Evolutionary conservation across 2,113 vertebrate species (phyloP).

Genomic region (Centropristis striata): DNA sequence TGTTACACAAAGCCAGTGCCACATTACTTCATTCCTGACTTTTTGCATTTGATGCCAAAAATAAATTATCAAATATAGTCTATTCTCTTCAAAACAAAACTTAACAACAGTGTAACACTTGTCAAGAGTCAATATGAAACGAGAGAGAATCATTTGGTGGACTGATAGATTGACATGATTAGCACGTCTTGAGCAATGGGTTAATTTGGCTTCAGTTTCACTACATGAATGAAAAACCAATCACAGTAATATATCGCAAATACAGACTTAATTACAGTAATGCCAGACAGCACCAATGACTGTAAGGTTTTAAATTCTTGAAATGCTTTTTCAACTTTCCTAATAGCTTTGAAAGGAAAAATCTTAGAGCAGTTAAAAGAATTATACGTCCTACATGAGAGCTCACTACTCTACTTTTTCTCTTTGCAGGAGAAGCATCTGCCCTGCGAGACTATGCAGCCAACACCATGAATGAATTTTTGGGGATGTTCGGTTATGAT

Average conservation of each 20-base stretch:
- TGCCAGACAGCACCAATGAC: neutral
- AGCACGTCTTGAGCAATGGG: constrained; percentile 12
- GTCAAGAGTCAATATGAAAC: constrained; percentile 20
- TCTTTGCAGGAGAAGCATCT: constrained; percentile 90
- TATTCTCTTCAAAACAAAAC: neutral
- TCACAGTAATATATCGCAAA: neutral
- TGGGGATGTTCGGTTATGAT: constrained; percentile 98
- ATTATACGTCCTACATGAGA: neutral
- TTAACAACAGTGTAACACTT: constrained; percentile 11
- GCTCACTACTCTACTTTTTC: constrained; percentile 33
- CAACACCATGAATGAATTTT: constrained; percentile 98
- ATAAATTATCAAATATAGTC: constrained; percentile 5
- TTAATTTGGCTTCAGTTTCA: constrained; percentile 24
- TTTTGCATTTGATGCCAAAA: constrained; percentile 28
- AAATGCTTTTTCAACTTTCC: neutral
- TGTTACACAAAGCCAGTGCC: constrained; percentile 12
- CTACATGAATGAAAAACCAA: constrained; percentile 12
- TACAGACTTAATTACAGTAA: neutral
- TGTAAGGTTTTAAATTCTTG: neutral
- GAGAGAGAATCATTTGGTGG: constrained; percentile 20
- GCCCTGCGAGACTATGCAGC: constrained; percentile 95
- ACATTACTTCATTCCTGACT: constrained; percentile 36
- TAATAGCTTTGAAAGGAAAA: constrained; percentile 1
- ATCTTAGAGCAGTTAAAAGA: neutral
- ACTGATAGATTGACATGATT: constrained; percentile 24